phyloP scores from a whole-genome alignment of 2,888 invertebrate genomes.

The Hipparchia sbordonii region DNA sequence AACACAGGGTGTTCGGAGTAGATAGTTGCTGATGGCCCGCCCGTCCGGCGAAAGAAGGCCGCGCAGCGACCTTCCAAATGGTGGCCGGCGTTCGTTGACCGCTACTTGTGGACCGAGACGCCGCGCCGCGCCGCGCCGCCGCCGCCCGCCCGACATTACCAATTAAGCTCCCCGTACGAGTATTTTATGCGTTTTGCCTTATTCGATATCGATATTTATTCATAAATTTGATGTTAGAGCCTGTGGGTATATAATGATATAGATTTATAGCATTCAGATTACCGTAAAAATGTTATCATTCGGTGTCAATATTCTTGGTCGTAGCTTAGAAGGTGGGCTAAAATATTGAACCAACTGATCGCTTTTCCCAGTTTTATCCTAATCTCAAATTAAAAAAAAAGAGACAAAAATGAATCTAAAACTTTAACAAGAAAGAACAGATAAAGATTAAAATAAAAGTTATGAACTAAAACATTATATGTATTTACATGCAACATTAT shows the following conservation, averaged over 20 bases:
- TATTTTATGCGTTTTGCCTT: constrained; percentile 13
- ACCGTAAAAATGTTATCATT: constrained; percentile 3
- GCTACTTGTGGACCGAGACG: constrained; percentile 36
- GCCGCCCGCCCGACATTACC: constrained; percentile 32
- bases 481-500: too few species aligned
- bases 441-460: too few species aligned
- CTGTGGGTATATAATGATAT: background rate
- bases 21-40: constrained; percentile 57
- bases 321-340: background rate
- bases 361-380: too few species aligned
- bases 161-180: constrained; percentile 37
- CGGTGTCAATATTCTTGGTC: constrained; percentile 4
- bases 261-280: constrained; percentile 2
- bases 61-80: constrained; percentile 78
- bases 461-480: too few species aligned
- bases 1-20: constrained; percentile 71
- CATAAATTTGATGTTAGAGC: background rate
- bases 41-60: constrained; percentile 72
- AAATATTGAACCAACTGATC: too few species aligned
- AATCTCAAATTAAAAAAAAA: too few species aligned
- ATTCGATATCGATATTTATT: constrained; percentile 6
- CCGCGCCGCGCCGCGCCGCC: constrained; percentile 28
- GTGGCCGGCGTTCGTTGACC: constrained; percentile 75
- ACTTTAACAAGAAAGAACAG: too few species aligned
- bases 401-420: too few species aligned